Percentiles rank a stretch among this genome's conserved stretches.
These are phyloP conservation scores for Acromyrmex charruanus DNA, from an alignment of 1,140 invertebrate genomes.

Conservation along the genomic window DNA sequence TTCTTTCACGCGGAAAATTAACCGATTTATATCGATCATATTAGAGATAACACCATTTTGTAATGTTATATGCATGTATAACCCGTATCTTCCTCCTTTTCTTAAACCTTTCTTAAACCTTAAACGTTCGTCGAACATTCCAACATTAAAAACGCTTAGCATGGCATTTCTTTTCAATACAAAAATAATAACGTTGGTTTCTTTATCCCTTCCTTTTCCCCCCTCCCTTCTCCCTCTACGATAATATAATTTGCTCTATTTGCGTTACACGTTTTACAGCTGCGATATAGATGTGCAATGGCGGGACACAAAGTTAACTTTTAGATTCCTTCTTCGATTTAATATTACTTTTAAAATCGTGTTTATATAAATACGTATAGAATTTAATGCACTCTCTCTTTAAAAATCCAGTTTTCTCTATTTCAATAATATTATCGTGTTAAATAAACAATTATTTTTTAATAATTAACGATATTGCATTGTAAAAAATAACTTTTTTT, in stretches of 20 bases:
- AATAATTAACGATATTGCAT: neutral
- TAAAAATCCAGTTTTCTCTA: neutral
- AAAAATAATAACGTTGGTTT: constrained; percentile 17
- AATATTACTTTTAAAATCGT: neutral
- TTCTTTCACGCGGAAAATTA: neutral
- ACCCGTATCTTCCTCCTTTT: too few relatives aligned
- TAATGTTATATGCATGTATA: neutral
- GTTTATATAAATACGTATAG: neutral
- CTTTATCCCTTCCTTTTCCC: neutral
- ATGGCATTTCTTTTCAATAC: neutral
- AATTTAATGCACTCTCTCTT: neutral
- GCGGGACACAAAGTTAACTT: neutral
- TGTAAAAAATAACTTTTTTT: neutral
- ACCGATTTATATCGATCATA: neutral
- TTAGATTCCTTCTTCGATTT: neutral
- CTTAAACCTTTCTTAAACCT: neutral
- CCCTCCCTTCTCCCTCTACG: too few relatives aligned
- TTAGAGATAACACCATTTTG: neutral
- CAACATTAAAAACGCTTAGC: constrained; percentile 7
- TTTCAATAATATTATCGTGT: neutral
- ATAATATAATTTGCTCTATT: constrained; percentile 17
- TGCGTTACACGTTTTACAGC: neutral
- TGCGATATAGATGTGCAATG: neutral
- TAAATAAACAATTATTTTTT: neutral
- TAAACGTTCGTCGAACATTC: neutral